Evolutionary conservation across 2,113 vertebrate genomes (phyloP).

Genomic region (Actinemys pallida): DNA sequence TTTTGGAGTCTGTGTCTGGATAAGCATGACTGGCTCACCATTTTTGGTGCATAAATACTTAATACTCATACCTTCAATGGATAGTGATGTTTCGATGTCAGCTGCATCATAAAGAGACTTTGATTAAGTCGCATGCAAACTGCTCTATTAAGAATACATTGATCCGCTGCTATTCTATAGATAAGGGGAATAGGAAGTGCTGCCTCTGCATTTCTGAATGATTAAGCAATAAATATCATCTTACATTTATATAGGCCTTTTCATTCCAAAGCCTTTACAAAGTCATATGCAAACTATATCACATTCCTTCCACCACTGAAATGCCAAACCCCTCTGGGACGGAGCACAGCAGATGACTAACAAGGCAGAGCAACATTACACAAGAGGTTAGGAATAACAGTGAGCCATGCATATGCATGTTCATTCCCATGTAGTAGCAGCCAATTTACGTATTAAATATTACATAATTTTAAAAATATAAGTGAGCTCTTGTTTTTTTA

Average conservation of each 20-base stretch:
- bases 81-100: not conserved
- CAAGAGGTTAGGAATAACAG: not conserved
- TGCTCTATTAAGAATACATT: accelerated
- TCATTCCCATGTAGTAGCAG: not conserved
- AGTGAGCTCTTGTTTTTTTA: not conserved
- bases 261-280: not conserved
- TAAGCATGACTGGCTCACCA: not conserved
- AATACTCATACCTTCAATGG: accelerated
- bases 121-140: not conserved
- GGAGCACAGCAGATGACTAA: accelerated
- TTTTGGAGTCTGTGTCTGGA: not conserved
- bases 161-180: not conserved
- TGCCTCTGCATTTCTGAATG: accelerated
- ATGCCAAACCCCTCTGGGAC: not conserved
- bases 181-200: not conserved
- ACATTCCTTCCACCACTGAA: not conserved
- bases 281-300: not conserved
- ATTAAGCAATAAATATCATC: not conserved
- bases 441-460: not conserved
- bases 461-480: not conserved
- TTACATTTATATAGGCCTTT: not conserved
- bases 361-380: not conserved
- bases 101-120: not conserved
- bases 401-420: not conserved
- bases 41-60: not conserved